Evolutionary conservation across 2,113 vertebrate genomes (phyloP), one percentile per base, ranked within the genome.

Genomic region (Columba janthina): DNA sequence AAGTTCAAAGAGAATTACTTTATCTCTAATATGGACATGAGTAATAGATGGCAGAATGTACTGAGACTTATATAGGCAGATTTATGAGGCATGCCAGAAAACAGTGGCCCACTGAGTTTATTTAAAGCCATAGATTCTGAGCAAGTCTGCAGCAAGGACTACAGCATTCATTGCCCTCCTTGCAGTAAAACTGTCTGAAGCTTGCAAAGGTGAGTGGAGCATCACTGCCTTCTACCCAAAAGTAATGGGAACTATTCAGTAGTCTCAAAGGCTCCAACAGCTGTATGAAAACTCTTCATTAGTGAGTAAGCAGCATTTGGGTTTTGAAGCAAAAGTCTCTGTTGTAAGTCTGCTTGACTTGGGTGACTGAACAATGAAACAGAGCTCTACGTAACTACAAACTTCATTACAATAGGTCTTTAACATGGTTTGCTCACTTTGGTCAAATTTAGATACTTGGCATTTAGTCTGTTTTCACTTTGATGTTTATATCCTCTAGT

Each of bases 21-120:
- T 96, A 92, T 96, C 90, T 97, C 82, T 90, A 92, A 96, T 94
- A 90, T 65, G 81, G 91, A 97, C 94, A 96, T 96, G 94, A 97
- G 93, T 97, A 96, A 97, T 96, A 96, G 95, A 89, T 95, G 75
- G 85, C 94, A 94, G 85, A 97, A 96, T 92, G 96, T 95, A 79
- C 93, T 86, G 90, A 95, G 90, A 94, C 90, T 94, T 95, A 95
- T 93, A 97, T 57, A 95, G 95, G 80, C 94, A 97, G 95, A 97
- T 97, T 97, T 97, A 94, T 94, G 95, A 92, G 80, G 83, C 61
- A n/a, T 95, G 89, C 94, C 96, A 94, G 95, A 94, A 97, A 88
- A 91, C 82, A 86, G 89, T 91, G 88, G 93, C 58, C 85, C 29
- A 42, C 58, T 0, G 61, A 83, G 72, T 96, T 95, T 96, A 91